A percentile compares a stretch with the other conserved stretches of the same genome.
Conservation (phyloP, 2,113 vertebrate species). For the Mesoclemmys tuberculata region DNA sequence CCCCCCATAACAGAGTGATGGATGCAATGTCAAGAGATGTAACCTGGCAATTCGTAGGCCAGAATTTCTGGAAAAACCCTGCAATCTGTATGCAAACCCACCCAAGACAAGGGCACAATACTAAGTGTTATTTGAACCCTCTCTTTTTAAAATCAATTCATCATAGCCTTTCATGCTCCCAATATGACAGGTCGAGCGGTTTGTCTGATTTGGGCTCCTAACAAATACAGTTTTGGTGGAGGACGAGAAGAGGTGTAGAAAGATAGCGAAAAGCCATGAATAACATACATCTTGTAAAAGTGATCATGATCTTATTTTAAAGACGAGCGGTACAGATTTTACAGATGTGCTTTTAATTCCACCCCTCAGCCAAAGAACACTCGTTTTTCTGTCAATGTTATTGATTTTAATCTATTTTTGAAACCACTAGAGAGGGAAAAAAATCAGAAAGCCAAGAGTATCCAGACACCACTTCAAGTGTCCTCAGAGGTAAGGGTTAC, state of each 20-base stretch:
- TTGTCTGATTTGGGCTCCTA: slow-evolving; percentile 24
- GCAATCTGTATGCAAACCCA: background rate
- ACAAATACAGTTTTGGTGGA: background rate
- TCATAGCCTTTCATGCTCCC: slow-evolving; percentile 27
- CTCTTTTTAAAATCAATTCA: background rate
- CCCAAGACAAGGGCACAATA: background rate
- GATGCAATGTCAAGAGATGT: background rate
- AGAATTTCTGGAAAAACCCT: background rate
- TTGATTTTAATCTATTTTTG: background rate
- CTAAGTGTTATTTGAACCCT: background rate
- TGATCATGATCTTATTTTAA: slow-evolving; percentile 22
- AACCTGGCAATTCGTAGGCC: background rate
- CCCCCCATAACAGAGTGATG: background rate
- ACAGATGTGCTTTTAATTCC: background rate
- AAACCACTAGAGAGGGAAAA: background rate
- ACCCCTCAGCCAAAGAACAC: background rate
- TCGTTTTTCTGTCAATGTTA: background rate
- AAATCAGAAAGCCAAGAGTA: background rate
- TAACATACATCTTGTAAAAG: slow-evolving; percentile 22
- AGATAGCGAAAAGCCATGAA: background rate
- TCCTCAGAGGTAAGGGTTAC: slow-evolving; percentile 4
- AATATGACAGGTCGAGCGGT: background rate
- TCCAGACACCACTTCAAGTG: background rate
- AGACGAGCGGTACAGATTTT: accelerated
- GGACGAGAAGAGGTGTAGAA: background rate